Percentiles rank a stretch among this genome's conserved stretches.
Conservation (phyloP, 2,888 invertebrate species). For the Mesorhabditis sp. region DNA sequence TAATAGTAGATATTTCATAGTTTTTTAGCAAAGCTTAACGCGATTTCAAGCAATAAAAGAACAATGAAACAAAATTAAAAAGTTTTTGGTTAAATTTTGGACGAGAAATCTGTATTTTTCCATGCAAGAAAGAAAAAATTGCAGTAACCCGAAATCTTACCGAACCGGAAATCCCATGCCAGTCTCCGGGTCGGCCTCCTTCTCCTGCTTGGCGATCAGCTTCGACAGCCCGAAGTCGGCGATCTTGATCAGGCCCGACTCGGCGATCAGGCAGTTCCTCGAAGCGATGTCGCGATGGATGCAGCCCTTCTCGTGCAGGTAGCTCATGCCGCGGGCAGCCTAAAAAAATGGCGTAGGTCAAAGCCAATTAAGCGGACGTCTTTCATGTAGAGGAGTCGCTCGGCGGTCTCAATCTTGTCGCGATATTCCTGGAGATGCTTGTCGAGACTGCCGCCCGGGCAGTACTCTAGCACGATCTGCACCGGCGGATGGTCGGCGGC, state of each 20-base stretch:
- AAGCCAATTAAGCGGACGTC: slow-evolving; percentile 13
- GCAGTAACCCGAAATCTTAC: too few relatives aligned
- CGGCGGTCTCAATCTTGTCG: slow-evolving; percentile 12
- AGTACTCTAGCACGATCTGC: slow-evolving; percentile 98
- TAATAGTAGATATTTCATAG: too few relatives aligned
- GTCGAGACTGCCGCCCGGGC: slow-evolving; percentile 59
- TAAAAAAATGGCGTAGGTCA: slow-evolving; percentile 5
- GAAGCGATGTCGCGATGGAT: slow-evolving; percentile 82
- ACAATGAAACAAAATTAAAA: too few relatives aligned
- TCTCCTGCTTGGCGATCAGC: slow-evolving; percentile 11
- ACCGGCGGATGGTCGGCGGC: slow-evolving; percentile 93
- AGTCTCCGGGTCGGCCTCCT: slow-evolving; percentile 4
- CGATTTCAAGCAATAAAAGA: too few relatives aligned
- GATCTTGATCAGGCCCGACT: slow-evolving; percentile 23
- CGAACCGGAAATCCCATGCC: too few relatives aligned
- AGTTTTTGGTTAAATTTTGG: too few relatives aligned
- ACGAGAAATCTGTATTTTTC: too few relatives aligned
- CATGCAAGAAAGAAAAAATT: too few relatives aligned
- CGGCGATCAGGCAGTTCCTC: slow-evolving; percentile 71
- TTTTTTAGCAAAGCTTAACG: too few relatives aligned
- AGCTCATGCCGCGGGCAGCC: slow-evolving; percentile 76
- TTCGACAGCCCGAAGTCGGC: slow-evolving; percentile 37
- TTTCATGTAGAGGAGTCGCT: slow-evolving; percentile 21
- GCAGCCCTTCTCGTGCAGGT: slow-evolving; percentile 76
- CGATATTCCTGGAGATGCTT: slow-evolving; percentile 23